Percentiles rank a stretch among this genome's conserved stretches.
These are phyloP conservation scores for Epizoanthus stellaris DNA, from an alignment of 92 coral and sea anemone genomes.

Conservation along the genomic window DNA sequence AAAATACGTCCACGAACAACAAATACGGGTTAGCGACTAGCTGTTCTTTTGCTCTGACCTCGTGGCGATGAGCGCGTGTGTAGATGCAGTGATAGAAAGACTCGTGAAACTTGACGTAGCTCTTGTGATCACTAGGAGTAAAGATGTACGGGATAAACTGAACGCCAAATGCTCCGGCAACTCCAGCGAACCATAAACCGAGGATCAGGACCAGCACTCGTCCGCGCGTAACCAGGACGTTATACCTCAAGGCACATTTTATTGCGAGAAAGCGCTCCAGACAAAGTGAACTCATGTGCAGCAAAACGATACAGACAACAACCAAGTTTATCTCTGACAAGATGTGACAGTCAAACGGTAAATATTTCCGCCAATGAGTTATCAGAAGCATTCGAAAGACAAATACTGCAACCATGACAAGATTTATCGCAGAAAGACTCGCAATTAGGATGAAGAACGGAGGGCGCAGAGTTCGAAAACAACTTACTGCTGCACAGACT, in stretches of 20 bases:
- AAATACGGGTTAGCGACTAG: conserved; percentile 17
- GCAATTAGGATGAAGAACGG: conserved; percentile 11
- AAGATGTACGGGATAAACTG: conserved; percentile 26
- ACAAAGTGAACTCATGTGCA: conserved; percentile 19
- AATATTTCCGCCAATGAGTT: conserved; percentile 8
- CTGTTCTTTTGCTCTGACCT: background rate
- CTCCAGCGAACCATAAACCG: conserved; percentile 9
- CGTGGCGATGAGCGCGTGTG: background rate
- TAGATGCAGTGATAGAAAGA: conserved; percentile 27
- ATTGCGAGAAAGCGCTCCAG: conserved; percentile 32
- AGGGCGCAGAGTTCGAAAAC: conserved; percentile 4
- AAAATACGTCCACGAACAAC: conserved; percentile 20
- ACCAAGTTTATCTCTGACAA: conserved; percentile 25
- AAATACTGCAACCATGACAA: conserved; percentile 4
- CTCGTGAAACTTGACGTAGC: conserved; percentile 13
- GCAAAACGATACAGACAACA: conserved; percentile 12
- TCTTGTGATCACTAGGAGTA: background rate
- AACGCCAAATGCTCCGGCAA: conserved; percentile 13
- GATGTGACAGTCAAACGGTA: conserved; percentile 34
- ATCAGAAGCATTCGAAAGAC: conserved; percentile 23
- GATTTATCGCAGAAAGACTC: conserved; percentile 19
- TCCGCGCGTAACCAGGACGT: background rate
- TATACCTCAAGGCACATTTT: conserved; percentile 27
- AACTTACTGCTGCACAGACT: conserved; percentile 27
- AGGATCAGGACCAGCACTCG: background rate